Evolutionary conservation across 2,888 invertebrate species (phyloP).

Genomic region (Ectemnius cavifrons): DNA sequence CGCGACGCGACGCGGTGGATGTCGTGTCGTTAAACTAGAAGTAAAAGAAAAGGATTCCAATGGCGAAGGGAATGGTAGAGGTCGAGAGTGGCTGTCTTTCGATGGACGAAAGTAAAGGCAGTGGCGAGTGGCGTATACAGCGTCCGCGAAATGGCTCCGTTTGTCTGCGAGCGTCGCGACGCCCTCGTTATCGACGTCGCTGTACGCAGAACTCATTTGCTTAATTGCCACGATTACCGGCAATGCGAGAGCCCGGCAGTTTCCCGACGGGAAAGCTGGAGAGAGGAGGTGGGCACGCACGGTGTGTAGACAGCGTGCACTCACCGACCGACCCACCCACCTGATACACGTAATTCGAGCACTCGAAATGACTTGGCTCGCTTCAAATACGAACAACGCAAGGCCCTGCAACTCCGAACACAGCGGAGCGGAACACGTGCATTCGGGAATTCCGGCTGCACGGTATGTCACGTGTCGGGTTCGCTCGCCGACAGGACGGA

Average conservation of each 20-base stretch:
- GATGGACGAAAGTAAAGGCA: no score
- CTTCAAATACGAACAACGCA: conserved; percentile 16
- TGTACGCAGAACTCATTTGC: conserved; percentile 63
- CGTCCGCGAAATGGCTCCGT: conserved; percentile 42
- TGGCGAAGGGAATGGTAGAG: not conserved
- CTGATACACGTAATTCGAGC: conserved; percentile 49
- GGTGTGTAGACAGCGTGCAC: conserved; percentile 4
- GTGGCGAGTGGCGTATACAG: conserved; percentile 17
- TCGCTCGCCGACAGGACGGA: conserved; percentile 59
- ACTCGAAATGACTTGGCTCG: conserved; percentile 13
- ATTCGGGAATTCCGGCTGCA: conserved; percentile 55
- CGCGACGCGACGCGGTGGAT: conserved; percentile 21
- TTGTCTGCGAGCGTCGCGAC: conserved; percentile 47
- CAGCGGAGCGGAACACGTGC: conserved; percentile 14
- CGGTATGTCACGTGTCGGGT: conserved; percentile 21
- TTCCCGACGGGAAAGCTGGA: conserved; percentile 9
- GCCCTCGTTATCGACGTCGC: conserved; percentile 59
- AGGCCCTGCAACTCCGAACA: not conserved
- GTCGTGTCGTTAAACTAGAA: conserved; percentile 20
- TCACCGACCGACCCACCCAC: conserved; percentile 26
- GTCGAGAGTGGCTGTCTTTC: not conserved
- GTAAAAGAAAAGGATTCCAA: conserved; percentile 15
- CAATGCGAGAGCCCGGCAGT: conserved; percentile 19
- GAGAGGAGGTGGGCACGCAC: conserved; percentile 3
- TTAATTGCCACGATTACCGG: conserved; percentile 65